Conservation (phyloP, 2,888 invertebrate species). For the Synanthedon formicaeformis region DNA sequence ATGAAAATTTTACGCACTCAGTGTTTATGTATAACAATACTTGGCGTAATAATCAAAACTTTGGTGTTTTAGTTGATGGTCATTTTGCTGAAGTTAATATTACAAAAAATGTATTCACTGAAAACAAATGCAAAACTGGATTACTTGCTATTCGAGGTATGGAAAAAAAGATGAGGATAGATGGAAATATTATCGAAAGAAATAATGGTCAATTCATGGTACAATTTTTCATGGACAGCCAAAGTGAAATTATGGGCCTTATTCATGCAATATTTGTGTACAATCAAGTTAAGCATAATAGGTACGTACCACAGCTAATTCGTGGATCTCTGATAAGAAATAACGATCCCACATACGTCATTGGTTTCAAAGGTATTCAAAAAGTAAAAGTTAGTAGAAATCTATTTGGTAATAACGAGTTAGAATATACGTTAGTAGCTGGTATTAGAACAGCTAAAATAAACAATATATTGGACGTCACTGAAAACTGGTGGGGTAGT, state of each 20-base stretch:
- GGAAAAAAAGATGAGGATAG: constrained; percentile 93
- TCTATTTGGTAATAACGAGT: constrained; percentile 83
- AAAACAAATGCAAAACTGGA: constrained; percentile 86
- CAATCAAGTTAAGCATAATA: constrained; percentile 83
- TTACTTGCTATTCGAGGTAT: constrained; percentile 88
- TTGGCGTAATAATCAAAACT: constrained; percentile 87
- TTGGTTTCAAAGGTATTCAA: constrained; percentile 94
- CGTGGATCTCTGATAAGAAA: constrained; percentile 43
- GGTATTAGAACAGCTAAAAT: constrained; percentile 91
- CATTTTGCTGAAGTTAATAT: constrained; percentile 93
- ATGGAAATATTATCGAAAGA: constrained; percentile 80
- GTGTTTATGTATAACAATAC: constrained; percentile 88
- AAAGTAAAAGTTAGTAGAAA: constrained; percentile 92
- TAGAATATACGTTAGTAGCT: constrained; percentile 92
- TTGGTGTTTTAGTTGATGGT: constrained; percentile 88
- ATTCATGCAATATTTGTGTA: constrained; percentile 83
- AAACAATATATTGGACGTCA: constrained; percentile 87
- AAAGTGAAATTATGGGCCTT: constrained; percentile 91
- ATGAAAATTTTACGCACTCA: constrained; percentile 94
- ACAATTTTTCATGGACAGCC: constrained; percentile 89
- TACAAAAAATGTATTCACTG: constrained; percentile 84
- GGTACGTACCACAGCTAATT: constrained; percentile 43
- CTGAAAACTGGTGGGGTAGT: constrained; percentile 98
- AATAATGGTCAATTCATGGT: constrained; percentile 88
- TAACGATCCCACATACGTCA: constrained; percentile 80